Base-by-base conservation (phyloP, 2,888 invertebrate species). In the Ecliptopera silaceata region DNA sequence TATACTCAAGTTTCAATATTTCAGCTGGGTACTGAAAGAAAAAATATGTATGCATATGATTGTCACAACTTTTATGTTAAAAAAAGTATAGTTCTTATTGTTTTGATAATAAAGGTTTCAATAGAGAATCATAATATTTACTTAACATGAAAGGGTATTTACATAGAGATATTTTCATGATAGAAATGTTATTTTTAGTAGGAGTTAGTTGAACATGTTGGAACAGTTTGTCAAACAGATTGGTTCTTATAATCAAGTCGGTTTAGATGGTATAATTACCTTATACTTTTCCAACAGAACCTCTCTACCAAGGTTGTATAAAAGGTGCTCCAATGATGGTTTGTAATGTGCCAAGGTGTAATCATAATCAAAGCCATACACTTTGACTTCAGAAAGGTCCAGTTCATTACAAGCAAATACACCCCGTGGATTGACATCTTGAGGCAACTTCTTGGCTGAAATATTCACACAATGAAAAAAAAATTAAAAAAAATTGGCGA, bases 341-440 rank as follows among this genome's bases (percentile, higher is more conserved):
- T 97, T 98, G 82, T 99, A 99, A 72, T 97, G 97, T 0, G 99
- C 99, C 72, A 99, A 84, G 0, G 99, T 99, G 84, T 99, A 99
- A 84, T 99, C 99, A 91, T 99, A 99, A 88, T 99, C 99, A 91
- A 99, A 99, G 38, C 99, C 97, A 92, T 98, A 98, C 0, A 98
- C 97, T 74, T 96, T 94, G 36, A 99, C 97, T 84, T 98, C 96
- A 63, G 95, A 93, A 49, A 99, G 90, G 82, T 98, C 96, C 55
- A 99, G 91, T 79, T 99, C 98, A 89, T 99, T 99, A 85, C 98
- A 99, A 10, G 98, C 98, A 89, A 98, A 99, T 1, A 99, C 97
- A 36, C 97, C 97, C 71, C 93, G 92, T 0, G 95, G 94, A 77
- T 97, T 96, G 0, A 97, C 97, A 92, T 97, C 96, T 75, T 94